phyloP scores from a whole-genome alignment of 2,797 vertebrate species.

The Danio albolineatus region DNA sequence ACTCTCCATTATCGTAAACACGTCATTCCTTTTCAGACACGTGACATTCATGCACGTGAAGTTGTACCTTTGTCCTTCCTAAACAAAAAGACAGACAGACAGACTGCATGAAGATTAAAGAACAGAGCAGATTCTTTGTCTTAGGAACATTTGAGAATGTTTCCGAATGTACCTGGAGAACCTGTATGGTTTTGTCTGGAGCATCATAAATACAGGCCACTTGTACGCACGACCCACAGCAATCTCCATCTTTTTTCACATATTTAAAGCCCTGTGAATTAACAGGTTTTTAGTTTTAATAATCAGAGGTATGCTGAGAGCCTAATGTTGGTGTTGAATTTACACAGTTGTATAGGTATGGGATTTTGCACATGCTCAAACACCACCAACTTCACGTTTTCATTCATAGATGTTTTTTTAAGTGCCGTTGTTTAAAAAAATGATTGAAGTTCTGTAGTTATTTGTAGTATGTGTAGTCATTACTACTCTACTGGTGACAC shows the following conservation, averaged over 20 bases:
- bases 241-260: slow-evolving; percentile 69
- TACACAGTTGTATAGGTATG: too few relatives aligned
- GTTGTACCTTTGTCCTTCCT: slow-evolving; percentile 72
- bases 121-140: background rate
- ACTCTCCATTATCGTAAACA: slow-evolving; percentile 76
- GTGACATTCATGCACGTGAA: slow-evolving; percentile 83
- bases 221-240: slow-evolving; percentile 88
- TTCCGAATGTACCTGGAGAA: slow-evolving; percentile 65
- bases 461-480: too few relatives aligned
- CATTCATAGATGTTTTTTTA: too few relatives aligned
- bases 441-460: too few relatives aligned
- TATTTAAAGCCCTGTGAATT: slow-evolving; percentile 76
- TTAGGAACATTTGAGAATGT: slow-evolving; percentile 22
- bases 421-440: too few relatives aligned
- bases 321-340: background rate
- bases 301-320: background rate
- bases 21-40: slow-evolving; percentile 73
- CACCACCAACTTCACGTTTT: background rate
- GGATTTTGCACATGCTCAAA: too few relatives aligned
- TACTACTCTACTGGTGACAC: background rate
- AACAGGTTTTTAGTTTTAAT: background rate
- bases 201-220: slow-evolving; percentile 61
- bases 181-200: slow-evolving; percentile 47
- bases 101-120: slow-evolving; percentile 1
- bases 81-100: background rate